phyloP scores from a whole-genome alignment of 2,888 invertebrate species.

The Ganaspis brasiliensis region DNA sequence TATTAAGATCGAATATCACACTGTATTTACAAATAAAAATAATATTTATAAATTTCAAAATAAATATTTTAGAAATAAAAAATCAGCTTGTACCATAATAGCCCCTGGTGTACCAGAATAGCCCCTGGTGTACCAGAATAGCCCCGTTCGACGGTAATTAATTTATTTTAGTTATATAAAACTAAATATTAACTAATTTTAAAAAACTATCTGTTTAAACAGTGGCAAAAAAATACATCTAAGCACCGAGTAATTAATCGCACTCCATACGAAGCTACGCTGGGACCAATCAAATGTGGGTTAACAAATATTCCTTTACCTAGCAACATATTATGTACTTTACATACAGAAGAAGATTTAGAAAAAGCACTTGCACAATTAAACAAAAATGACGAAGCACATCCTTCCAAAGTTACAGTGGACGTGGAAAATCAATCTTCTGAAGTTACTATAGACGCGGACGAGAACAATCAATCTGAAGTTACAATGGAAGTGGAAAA shows the following conservation, averaged over 20 bases:
- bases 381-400: background rate
- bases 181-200: too few species aligned
- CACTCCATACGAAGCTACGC: background rate
- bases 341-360: slow-evolving; percentile 32
- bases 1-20: too few species aligned
- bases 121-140: too few species aligned
- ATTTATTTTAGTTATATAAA: too few species aligned
- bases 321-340: background rate
- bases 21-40: too few species aligned
- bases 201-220: background rate
- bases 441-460: background rate
- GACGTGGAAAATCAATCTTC: background rate
- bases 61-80: too few species aligned
- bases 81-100: too few species aligned
- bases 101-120: too few species aligned
- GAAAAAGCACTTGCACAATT: background rate
- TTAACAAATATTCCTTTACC: background rate
- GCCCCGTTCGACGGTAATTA: too few species aligned
- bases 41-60: too few species aligned
- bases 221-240: slow-evolving; percentile 59
- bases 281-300: slow-evolving; percentile 15
- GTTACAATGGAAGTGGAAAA: background rate
- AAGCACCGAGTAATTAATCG: slow-evolving; percentile 45
- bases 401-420: too few species aligned
- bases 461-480: background rate